Conservation (phyloP, 2,797 vertebrate species). For the Alauda arvensis region DNA sequence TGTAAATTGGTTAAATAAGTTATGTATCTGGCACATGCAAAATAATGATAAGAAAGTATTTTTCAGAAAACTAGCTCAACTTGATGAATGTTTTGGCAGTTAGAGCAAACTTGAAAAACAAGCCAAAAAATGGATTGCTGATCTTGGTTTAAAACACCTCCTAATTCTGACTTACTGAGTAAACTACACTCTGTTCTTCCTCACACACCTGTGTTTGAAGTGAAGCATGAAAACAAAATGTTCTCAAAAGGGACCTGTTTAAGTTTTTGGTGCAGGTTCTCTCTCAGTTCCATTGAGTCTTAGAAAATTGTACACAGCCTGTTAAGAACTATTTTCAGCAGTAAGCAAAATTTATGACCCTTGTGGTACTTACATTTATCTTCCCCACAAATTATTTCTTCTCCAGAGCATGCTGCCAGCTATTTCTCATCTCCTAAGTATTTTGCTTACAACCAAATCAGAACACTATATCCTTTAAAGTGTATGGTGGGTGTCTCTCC, state of each 20-base stretch:
- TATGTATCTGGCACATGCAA: neutral
- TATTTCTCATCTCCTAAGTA: constrained; percentile 13
- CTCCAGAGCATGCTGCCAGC: neutral
- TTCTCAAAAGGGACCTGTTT: neutral
- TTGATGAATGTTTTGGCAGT: neutral
- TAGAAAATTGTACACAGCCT: neutral
- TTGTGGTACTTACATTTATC: neutral
- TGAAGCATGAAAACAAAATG: neutral
- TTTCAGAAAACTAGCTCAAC: constrained; percentile 3
- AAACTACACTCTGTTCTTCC: neutral
- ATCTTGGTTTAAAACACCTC: neutral
- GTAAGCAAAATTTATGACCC: constrained; percentile 28
- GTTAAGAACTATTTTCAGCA: constrained; percentile 1
- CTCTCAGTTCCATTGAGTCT: neutral
- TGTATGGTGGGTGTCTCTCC: neutral
- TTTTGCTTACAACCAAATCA: constrained; percentile 4
- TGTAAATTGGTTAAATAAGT: constrained; percentile 6
- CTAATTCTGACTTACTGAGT: neutral
- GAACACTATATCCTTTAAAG: constrained; percentile 32
- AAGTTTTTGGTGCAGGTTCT: neutral
- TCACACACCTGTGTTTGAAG: neutral
- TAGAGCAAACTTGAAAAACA: constrained; percentile 4
- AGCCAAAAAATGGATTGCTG: neutral
- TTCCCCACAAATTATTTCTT: constrained; percentile 10
- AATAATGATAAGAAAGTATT: neutral